Evolutionary conservation across 2,113 vertebrate species (phyloP).

Genomic region (Chaetura pelagica): DNA sequence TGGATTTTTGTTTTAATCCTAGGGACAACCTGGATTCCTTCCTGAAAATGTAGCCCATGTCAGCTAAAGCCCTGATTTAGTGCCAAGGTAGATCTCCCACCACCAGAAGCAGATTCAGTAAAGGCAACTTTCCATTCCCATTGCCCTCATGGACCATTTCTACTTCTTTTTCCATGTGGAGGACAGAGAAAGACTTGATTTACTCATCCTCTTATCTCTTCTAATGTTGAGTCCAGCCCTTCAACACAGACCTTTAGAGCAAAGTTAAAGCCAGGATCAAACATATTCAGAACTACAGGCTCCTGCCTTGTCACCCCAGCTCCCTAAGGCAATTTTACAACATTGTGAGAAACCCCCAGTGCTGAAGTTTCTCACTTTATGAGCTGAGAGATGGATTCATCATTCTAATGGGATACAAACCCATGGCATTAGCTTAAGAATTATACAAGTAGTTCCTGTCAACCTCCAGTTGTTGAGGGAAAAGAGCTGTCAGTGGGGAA

Average conservation of each 20-base stretch:
- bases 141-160: neutral
- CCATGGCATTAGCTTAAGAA: conserved; percentile 25
- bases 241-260: conserved; percentile 13
- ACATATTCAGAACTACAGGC: conserved; percentile 44
- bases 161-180: neutral
- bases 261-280: conserved; percentile 44
- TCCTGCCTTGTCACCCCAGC: conserved; percentile 28
- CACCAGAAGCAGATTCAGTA: neutral
- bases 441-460: conserved; percentile 36
- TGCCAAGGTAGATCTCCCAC: neutral
- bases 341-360: conserved; percentile 38
- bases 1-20: neutral
- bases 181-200: neutral
- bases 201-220: neutral
- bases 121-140: neutral
- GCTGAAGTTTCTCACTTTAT: neutral
- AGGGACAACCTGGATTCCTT: neutral
- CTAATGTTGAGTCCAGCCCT: neutral
- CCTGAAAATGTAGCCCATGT: neutral
- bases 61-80: neutral
- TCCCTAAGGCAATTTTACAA: conserved; percentile 49
- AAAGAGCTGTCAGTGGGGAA: neutral
- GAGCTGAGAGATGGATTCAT: conserved; percentile 47
- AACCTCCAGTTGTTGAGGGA: conserved; percentile 28
- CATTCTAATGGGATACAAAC: conserved; percentile 41